A percentile compares a stretch with the other conserved stretches of the same genome.
phyloP scores from a whole-genome alignment of 2,888 invertebrate species.

The Sphinx pinastri region DNA sequence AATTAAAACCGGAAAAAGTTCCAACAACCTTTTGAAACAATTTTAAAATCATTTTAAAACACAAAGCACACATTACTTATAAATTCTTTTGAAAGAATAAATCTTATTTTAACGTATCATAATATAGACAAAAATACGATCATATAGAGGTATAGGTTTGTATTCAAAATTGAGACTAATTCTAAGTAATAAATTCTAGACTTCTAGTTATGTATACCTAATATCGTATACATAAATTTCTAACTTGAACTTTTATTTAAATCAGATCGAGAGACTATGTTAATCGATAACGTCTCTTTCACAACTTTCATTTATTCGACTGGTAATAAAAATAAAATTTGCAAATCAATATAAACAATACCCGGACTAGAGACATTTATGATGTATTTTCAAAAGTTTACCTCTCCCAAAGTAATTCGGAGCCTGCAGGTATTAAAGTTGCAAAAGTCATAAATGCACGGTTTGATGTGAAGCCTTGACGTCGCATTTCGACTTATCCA shows the following conservation, averaged over 20 bases:
- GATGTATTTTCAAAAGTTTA: background rate
- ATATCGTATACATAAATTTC: too few species aligned
- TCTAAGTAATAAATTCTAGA: too few species aligned
- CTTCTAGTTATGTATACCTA: too few species aligned
- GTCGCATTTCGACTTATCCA: background rate
- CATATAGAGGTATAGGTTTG: too few species aligned
- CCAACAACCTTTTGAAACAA: too few species aligned
- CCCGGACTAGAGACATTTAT: background rate
- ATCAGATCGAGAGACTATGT: slow-evolving; percentile 2
- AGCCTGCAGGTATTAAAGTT: slow-evolving; percentile 1
- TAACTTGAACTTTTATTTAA: background rate
- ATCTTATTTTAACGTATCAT: too few species aligned
- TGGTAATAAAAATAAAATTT: background rate
- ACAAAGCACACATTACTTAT: too few species aligned
- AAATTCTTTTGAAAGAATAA: too few species aligned
- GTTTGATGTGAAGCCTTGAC: background rate
- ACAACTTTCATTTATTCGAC: background rate
- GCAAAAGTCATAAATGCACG: slow-evolving; percentile 4
- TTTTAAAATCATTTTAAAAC: too few species aligned
- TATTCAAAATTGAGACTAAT: too few species aligned
- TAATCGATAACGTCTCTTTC: slow-evolving; percentile 15
- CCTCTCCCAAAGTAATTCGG: background rate
- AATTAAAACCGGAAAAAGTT: too few species aligned
- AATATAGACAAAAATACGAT: too few species aligned
- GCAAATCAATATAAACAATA: slow-evolving; percentile 1